Evolutionary conservation across 2,113 vertebrate species (phyloP).

Genomic region (Cavia aperea): DNA sequence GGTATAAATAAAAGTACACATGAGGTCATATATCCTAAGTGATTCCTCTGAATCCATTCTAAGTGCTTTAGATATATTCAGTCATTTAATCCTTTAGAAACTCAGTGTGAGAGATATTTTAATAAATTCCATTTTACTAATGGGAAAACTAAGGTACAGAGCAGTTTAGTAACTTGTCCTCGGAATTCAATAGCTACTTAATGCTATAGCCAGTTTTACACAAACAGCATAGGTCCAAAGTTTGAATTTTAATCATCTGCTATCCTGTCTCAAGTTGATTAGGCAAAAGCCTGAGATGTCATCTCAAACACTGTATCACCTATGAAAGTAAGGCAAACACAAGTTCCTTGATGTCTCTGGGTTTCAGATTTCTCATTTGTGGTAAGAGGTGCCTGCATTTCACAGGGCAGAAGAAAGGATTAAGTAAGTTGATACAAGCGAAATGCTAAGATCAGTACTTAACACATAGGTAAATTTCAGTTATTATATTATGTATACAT

Average conservation of each 20-base stretch:
- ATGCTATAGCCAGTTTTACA: background rate
- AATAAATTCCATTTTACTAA: conserved; percentile 8
- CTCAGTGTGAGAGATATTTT: background rate
- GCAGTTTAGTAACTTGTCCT: background rate
- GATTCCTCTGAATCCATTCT: background rate
- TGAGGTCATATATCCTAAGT: background rate
- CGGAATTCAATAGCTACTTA: background rate
- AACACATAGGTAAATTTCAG: background rate
- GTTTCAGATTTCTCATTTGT: background rate
- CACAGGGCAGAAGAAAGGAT: background rate
- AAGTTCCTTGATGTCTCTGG: background rate
- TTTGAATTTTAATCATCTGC: background rate
- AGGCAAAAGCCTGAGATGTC: background rate
- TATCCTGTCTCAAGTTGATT: background rate
- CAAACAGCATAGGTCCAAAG: conserved; percentile 2
- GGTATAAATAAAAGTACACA: background rate
- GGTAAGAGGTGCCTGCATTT: background rate
- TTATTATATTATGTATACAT: background rate
- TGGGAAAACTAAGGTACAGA: background rate
- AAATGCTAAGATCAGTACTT: background rate
- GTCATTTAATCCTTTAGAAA: background rate
- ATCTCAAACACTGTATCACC: background rate
- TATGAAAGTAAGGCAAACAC: background rate
- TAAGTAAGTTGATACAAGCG: background rate
- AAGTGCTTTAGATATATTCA: background rate